A percentile compares a stretch with the other conserved stretches of the same genome.
These are phyloP conservation scores for Cephus pygmeus DNA, from an alignment of 2,888 invertebrate genomes.

Conservation along the genomic window DNA sequence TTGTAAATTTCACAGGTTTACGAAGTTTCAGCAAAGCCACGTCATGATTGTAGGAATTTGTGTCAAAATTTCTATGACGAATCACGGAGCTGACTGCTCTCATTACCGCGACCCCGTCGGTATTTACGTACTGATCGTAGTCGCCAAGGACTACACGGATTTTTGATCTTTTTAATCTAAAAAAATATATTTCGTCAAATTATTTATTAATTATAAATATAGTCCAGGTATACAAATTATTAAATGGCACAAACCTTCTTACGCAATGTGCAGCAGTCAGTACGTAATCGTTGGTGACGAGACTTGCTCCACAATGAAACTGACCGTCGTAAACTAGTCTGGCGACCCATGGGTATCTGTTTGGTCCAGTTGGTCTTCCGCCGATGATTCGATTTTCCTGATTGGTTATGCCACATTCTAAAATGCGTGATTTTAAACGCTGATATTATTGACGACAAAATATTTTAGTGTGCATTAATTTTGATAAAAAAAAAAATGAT, in stretches of 20 bases:
- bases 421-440: slow-evolving; percentile 40
- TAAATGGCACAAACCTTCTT: slow-evolving; percentile 70
- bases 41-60: slow-evolving; percentile 88
- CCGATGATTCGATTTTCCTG: slow-evolving; percentile 90
- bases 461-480: not conserved
- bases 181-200: slow-evolving; percentile 36
- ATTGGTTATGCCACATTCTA: slow-evolving; percentile 86
- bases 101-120: slow-evolving; percentile 84
- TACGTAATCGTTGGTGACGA: slow-evolving; percentile 85
- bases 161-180: slow-evolving; percentile 80
- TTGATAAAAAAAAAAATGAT: slow-evolving; percentile 10
- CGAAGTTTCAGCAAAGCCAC: slow-evolving; percentile 82
- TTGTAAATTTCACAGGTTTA: slow-evolving; percentile 81
- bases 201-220: not conserved
- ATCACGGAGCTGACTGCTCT: slow-evolving; percentile 82
- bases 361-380: slow-evolving; percentile 82
- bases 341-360: slow-evolving; percentile 90
- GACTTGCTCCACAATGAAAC: slow-evolving; percentile 88
- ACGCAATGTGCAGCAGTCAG: slow-evolving; percentile 91
- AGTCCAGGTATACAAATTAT: slow-evolving; percentile 15
- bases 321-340: slow-evolving; percentile 87
- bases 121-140: slow-evolving; percentile 84
- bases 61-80: slow-evolving; percentile 84
- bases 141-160: slow-evolving; percentile 86
- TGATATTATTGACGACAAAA: not conserved